Evolutionary conservation across 1,140 invertebrate genomes (phyloP).

Genomic region (Trichoplusia ni): DNA sequence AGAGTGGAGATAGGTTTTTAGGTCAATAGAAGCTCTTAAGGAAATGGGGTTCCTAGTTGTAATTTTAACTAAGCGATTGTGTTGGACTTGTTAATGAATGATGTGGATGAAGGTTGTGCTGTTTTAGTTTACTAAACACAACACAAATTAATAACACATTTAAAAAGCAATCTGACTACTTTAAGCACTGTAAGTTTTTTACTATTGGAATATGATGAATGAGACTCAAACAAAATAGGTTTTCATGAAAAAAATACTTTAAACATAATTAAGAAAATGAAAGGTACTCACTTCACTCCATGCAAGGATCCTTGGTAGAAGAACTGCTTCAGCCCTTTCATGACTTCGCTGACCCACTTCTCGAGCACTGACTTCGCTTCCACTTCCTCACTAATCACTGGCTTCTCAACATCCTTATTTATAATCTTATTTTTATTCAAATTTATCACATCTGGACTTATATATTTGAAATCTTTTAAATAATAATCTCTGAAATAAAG

Average conservation of each 20-base stretch:
- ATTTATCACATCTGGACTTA: constrained; percentile 51
- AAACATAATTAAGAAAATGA: constrained; percentile 13
- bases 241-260: too few relatives aligned
- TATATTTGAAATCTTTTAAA: constrained; percentile 65
- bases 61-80: too few relatives aligned
- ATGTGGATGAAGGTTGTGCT: not conserved
- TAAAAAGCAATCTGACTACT: too few relatives aligned
- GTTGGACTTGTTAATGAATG: too few relatives aligned
- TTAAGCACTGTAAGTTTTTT: too few relatives aligned
- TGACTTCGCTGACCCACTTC: constrained; percentile 61
- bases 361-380: constrained; percentile 39
- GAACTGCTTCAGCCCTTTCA: constrained; percentile 69
- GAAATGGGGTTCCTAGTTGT: too few relatives aligned
- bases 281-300: constrained; percentile 68
- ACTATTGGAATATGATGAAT: too few relatives aligned
- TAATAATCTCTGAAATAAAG: constrained; percentile 56
- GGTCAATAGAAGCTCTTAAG: not conserved
- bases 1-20: constrained; percentile 3
- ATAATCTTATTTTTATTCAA: constrained; percentile 32
- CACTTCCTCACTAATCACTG: constrained; percentile 26
- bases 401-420: constrained; percentile 39
- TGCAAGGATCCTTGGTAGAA: constrained; percentile 74
- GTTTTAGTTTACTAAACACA: too few relatives aligned
- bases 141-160: too few relatives aligned
- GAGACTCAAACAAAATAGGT: too few relatives aligned